A percentile compares a stretch with the other conserved stretches of the same genome.
Evolutionary conservation across 37 sponge, comb jelly and placozoan species (phyloP).

Genomic region (Spongilla lacustris): DNA sequence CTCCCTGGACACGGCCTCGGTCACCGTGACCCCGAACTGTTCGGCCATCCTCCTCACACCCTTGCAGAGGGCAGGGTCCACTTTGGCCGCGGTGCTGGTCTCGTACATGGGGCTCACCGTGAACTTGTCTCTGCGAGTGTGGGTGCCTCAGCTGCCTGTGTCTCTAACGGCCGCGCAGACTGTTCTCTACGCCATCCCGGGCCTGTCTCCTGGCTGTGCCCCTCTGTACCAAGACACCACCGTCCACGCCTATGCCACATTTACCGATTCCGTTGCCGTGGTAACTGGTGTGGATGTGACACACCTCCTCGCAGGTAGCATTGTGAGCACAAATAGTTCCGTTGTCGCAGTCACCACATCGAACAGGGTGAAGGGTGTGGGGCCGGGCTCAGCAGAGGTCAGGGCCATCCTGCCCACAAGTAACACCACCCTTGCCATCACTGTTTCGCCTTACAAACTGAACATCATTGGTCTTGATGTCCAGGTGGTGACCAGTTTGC

Average conservation of each 20-base stretch:
- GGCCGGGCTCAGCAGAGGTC: neutral
- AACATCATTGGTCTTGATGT: slow-evolving; percentile 52
- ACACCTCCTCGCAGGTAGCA: slow-evolving; percentile 15
- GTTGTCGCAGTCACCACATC: neutral
- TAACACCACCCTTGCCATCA: neutral
- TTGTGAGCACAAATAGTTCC: slow-evolving; percentile 12
- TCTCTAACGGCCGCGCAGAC: slow-evolving; percentile 6
- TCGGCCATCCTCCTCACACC: slow-evolving; percentile 27
- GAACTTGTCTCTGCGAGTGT: slow-evolving; percentile 43
- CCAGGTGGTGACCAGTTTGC: slow-evolving; percentile 30
- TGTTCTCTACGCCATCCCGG: slow-evolving; percentile 27
- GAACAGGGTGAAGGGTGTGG: neutral
- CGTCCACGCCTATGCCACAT: slow-evolving; percentile 34
- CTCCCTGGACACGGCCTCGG: neutral
- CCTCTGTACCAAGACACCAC: slow-evolving; percentile 42
- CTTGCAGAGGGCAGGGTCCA: slow-evolving; percentile 21
- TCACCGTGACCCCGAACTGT: slow-evolving; percentile 43
- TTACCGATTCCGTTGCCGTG: slow-evolving; percentile 45
- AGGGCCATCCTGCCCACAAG: neutral
- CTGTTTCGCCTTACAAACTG: slow-evolving; percentile 22
- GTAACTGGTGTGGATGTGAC: slow-evolving; percentile 28
- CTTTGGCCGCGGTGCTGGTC: slow-evolving; percentile 12
- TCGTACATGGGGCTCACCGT: neutral
- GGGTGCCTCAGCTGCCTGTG: slow-evolving; percentile 49
- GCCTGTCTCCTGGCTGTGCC: slow-evolving; percentile 13